Evolutionary conservation across 2,888 invertebrate species (phyloP).

Genomic region (Latheticus oryzae): DNA sequence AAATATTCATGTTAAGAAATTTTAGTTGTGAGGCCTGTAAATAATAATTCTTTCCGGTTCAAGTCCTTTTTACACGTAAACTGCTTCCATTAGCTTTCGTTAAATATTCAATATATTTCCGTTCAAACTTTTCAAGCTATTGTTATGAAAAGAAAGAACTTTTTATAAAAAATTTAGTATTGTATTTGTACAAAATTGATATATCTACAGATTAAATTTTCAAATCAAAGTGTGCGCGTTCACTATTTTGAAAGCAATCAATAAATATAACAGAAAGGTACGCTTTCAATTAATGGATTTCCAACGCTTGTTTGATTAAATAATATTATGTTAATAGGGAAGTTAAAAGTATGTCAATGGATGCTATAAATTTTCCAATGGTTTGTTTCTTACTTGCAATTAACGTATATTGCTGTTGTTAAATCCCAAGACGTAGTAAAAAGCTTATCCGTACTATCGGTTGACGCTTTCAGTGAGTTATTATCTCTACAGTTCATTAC

Average conservation of each 20-base stretch:
- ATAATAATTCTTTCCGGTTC: conserved; percentile 51
- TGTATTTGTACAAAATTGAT: no score
- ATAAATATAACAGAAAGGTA: no score
- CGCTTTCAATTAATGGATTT: no score
- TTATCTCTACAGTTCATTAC: conserved; percentile 53
- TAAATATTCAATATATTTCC: conserved; percentile 50
- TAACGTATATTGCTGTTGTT: conserved; percentile 53
- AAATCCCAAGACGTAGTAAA: conserved; percentile 54
- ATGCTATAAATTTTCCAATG: conserved; percentile 43
- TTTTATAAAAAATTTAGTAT: no score
- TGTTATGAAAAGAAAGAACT: no score
- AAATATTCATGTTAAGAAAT: conserved; percentile 57
- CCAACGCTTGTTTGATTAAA: no score
- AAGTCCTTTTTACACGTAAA: conserved; percentile 38
- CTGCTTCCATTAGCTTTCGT: conserved; percentile 47
- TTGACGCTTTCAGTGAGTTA: conserved; percentile 54
- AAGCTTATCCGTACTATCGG: conserved; percentile 55
- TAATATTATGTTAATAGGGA: no score
- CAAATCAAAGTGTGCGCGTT: no score
- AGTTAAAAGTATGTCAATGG: conserved; percentile 26
- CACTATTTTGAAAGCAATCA: no score
- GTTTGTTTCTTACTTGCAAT: conserved; percentile 49
- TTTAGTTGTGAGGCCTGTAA: conserved; percentile 52
- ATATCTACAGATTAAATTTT: no score
- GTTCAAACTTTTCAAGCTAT: conserved; percentile 42